Evolutionary conservation across 2,797 vertebrate genomes (phyloP), one percentile per base, ranked within the genome.

Genomic region (Gouania willdenowi): DNA sequence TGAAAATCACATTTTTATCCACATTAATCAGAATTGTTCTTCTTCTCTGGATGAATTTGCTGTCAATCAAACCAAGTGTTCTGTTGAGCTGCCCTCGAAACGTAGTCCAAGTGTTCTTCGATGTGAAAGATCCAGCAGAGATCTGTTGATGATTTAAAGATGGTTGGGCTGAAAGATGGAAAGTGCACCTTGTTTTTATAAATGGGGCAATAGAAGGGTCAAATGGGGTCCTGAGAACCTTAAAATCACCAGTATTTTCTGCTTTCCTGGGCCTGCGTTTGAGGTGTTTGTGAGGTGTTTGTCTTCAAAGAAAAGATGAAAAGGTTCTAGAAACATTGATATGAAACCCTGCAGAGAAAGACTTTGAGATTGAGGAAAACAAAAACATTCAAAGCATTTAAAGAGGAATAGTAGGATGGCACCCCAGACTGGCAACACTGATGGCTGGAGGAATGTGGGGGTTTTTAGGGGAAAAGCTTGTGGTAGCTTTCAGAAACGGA

Each of bases 151-250:
- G 13, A 44, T 22, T 15, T 54, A 23, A 49, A 49, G 45, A 55
- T 53, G 46, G 30, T 61, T 33, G 10, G 26, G 27, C 16, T 41
- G 41, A 52, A 25, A 44, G 40, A 19, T 30, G 50, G 62, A 67
- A 44, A 59, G 50, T 71, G 36, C 34, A 39, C 28, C 57, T 44
- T 16, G 15, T 77, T 75, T 66, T 69, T 43, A 73, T 26, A 49
- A 57, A 61, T 31, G 23, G 44, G 30, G 62, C 58, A 75, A 72
- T 58, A 53, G 48, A 28, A 50, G 59, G 77, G 77, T 81, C 74
- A 77, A 27, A 51, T 5, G 28, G 57, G 75, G 71, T 78, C 79
- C 71, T 83, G 80, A 80, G 80, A 82, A 82, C 70, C 33, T 48
- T 5, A 29, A 58, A 47, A 55, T 21, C 44, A 37, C 61, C 51